These are phyloP conservation scores for Yponomeuta plumbellus DNA, from an alignment of 2,888 invertebrate genomes.

Conservation along the genomic window DNA sequence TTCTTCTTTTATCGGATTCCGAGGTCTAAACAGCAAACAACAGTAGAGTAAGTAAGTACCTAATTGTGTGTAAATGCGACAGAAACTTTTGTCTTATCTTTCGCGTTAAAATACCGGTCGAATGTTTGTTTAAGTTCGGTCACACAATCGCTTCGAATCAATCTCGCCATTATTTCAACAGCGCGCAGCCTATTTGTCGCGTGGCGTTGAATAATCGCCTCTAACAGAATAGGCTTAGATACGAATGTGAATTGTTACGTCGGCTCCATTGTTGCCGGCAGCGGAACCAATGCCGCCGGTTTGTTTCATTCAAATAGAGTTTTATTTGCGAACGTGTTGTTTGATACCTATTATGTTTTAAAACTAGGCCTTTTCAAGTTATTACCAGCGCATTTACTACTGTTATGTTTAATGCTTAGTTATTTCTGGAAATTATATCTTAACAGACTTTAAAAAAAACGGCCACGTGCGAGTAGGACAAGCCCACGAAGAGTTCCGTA, in stretches of 20 bases:
- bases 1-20: too few species aligned
- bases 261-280: conserved; percentile 14
- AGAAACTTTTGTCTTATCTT: background rate
- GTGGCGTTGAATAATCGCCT: background rate
- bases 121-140: conserved; percentile 50
- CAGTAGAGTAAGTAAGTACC: too few species aligned
- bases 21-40: too few species aligned
- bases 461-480: too few species aligned
- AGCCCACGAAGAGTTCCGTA: too few species aligned
- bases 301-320: conserved; percentile 39
- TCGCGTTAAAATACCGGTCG: conserved; percentile 18
- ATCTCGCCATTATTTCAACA: conserved; percentile 50
- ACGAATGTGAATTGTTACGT: background rate
- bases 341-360: conserved; percentile 2
- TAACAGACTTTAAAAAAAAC: too few species aligned
- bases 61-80: background rate
- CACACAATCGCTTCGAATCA: conserved; percentile 49
- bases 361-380: background rate
- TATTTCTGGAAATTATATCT: too few species aligned
- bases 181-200: conserved; percentile 1
- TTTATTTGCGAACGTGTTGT: conserved; percentile 31
- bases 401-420: background rate
- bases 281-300: conserved; percentile 25
- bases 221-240: background rate
- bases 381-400: background rate